Base-by-base conservation (phyloP, 2,888 invertebrate species). In the Andrena fulva region DNA sequence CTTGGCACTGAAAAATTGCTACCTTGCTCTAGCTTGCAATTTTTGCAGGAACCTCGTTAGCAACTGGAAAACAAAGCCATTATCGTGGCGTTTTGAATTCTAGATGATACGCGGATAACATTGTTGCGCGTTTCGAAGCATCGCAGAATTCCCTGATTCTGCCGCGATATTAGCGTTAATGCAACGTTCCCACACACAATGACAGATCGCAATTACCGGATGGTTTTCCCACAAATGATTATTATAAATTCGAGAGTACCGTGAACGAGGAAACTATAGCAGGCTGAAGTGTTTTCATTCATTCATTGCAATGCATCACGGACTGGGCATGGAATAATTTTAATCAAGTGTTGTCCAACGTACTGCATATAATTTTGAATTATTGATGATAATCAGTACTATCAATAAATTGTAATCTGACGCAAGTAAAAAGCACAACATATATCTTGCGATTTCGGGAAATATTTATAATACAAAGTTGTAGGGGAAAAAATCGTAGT, bases 101-200 rank as follows among this genome's bases (percentile, higher is more conserved):
- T 24, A 76, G 74, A 81, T 78, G 77, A 60, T 80, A 74, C 74
- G 54, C 42, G 78, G 81, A 77, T 77, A 85, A 80, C 80, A 89
- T 87, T 89, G 84, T 88, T 84, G 82, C 87, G 84, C 70, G 87
- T 50, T 66, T 72, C 77, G 84, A 89, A 89, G 71, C 76, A 74
- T 66, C 72, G 80, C 72, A 74, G 85, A 78, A 86, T 84, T 88
- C 68, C 79, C 68, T 77, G 82, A 86, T 87, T 84, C 86, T 79
- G 85, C 87, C 77, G 80, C 75, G 85, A 83, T 79, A 85, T 84
- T 82, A 77, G 82, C 24, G 81, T 80, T 88, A 85, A 85, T 85
- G 69, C 67, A 74, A 84, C 75, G 76, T 78, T 86, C 71, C 83
- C 87, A 88, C 86, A 83, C 12, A 64, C 85, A 82, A 88, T 80